Evolutionary conservation across 2,113 vertebrate genomes (phyloP).

Genomic region (Sinocyclocheilus rhinocerous): DNA sequence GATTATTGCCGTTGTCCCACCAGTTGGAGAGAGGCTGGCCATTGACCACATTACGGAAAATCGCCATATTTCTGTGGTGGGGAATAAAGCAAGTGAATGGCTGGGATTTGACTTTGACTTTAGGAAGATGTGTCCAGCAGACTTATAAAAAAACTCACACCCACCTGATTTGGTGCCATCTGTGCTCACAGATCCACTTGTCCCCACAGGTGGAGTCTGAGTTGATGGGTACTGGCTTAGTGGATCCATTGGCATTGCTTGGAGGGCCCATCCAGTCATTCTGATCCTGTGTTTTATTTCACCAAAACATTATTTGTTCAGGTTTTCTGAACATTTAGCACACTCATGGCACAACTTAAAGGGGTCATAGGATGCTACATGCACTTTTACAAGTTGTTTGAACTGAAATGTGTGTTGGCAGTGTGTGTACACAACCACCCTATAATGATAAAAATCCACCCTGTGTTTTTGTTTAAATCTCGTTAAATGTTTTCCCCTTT

Average conservation of each 20-base stretch:
- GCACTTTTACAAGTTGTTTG: too few species aligned
- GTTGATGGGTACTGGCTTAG: slow-evolving; percentile 85
- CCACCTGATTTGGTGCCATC: slow-evolving; percentile 91
- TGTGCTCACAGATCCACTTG: slow-evolving; percentile 92
- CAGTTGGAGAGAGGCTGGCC: slow-evolving; percentile 84
- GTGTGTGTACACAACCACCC: too few species aligned
- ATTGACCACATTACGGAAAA: slow-evolving; percentile 87
- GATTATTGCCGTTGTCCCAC: slow-evolving; percentile 92
- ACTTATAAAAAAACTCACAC: slow-evolving; percentile 49
- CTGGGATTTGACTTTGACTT: neutral
- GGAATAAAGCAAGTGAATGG: neutral
- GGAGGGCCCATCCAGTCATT: slow-evolving; percentile 86
- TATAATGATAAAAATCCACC: too few species aligned
- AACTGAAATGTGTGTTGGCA: too few species aligned
- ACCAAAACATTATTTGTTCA: neutral
- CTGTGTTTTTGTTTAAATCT: too few species aligned
- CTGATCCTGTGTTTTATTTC: slow-evolving; percentile 70
- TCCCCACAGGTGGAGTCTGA: slow-evolving; percentile 87
- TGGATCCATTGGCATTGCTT: slow-evolving; percentile 75
- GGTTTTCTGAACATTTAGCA: neutral
- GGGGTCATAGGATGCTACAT: too few species aligned
- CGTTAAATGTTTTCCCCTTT: too few species aligned
- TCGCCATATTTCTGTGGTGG: slow-evolving; percentile 86
- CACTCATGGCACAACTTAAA: neutral
- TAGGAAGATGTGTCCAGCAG: neutral